These are phyloP conservation scores for Pantelozetes paolii DNA, from an alignment of 2,888 invertebrate genomes.

Conservation along the genomic window DNA sequence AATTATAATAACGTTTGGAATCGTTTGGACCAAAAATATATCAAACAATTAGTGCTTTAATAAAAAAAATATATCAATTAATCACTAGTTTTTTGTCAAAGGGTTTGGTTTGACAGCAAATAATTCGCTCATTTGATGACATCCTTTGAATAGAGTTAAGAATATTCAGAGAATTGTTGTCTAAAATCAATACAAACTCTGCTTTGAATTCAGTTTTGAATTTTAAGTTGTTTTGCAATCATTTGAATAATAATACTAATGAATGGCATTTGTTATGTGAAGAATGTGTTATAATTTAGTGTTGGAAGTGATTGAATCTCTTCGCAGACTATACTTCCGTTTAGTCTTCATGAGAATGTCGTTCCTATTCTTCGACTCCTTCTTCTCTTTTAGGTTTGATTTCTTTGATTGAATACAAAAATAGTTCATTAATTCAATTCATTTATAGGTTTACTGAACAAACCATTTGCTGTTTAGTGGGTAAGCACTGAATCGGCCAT, in stretches of 20 bases:
- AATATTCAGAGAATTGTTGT: too few species aligned
- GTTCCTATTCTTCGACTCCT: background rate
- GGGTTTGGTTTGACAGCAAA: too few species aligned
- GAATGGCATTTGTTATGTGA: too few species aligned
- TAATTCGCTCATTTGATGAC: too few species aligned
- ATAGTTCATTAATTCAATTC: background rate
- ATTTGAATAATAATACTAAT: background rate
- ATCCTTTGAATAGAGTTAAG: too few species aligned
- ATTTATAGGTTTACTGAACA: background rate
- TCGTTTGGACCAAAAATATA: too few species aligned
- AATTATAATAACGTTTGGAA: too few species aligned
- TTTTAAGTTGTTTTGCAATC: background rate
- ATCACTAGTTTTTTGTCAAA: too few species aligned
- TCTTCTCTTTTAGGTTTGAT: background rate
- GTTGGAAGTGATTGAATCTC: background rate
- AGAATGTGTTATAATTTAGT: background rate
- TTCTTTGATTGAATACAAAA: background rate
- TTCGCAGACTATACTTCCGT: background rate
- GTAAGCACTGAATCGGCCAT: slow-evolving; percentile 26
- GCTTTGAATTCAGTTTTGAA: too few species aligned
- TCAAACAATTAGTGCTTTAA: too few species aligned
- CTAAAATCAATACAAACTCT: too few species aligned
- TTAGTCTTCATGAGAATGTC: background rate
- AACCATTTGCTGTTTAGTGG: slow-evolving; percentile 10
- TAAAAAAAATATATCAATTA: too few species aligned